These are phyloP conservation scores for Leptocoma aspasia DNA, from an alignment of 2,113 vertebrate species.

Conservation along the genomic window DNA sequence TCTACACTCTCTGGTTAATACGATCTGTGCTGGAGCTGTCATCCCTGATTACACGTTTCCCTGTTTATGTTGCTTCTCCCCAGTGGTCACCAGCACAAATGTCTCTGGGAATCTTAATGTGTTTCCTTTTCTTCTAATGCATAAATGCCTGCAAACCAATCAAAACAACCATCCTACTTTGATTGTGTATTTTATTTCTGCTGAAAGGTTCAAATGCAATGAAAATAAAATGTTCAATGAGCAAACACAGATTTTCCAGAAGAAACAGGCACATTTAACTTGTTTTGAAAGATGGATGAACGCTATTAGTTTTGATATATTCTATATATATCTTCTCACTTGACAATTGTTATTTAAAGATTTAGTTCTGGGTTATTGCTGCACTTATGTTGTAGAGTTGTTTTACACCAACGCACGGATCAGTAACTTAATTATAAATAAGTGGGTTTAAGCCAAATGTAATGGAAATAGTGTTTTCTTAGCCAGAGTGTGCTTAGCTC, in stretches of 20 bases:
- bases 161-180: neutral
- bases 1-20: neutral
- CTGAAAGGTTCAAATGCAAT: neutral
- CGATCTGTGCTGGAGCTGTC: neutral
- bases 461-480: neutral
- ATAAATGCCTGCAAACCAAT: neutral
- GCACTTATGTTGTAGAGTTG: neutral
- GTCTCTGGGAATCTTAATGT: neutral
- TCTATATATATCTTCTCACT: neutral
- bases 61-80: neutral
- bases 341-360: conserved; percentile 25
- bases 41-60: neutral
- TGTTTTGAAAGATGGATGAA: conserved; percentile 30
- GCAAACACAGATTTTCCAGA: neutral
- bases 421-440: conserved; percentile 9
- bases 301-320: conserved; percentile 8
- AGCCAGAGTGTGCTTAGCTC: neutral
- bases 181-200: neutral
- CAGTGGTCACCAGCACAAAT: neutral
- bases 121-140: neutral
- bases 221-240: conserved; percentile 10
- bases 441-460: neutral
- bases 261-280: neutral
- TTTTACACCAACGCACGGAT: neutral
- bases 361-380: neutral